Percentiles rank a stretch among this genome's conserved stretches.
Conservation (phyloP, 2,797 vertebrate species). For the Meda fulgida region DNA sequence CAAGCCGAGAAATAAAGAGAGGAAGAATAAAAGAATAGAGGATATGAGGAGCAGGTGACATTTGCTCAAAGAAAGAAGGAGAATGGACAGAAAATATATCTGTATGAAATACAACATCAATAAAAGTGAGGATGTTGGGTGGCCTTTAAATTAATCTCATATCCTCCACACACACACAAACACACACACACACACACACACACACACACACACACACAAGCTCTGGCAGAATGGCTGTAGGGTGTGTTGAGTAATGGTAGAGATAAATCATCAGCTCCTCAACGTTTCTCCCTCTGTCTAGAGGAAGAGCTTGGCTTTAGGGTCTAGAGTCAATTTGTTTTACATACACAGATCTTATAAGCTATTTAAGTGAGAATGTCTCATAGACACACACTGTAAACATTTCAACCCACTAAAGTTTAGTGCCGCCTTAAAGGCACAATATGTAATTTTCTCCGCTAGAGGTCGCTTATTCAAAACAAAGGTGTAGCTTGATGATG, state of each 20-base stretch:
- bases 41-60: slow-evolving; percentile 37
- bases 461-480: too few relatives aligned
- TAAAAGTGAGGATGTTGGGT: slow-evolving; percentile 23
- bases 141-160: slow-evolving; percentile 45
- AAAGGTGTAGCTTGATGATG: too few relatives aligned
- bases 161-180: slow-evolving; percentile 40
- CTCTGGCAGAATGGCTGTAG: slow-evolving; percentile 37
- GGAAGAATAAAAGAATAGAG: slow-evolving; percentile 21
- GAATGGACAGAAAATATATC: slow-evolving; percentile 27
- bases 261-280: slow-evolving; percentile 54
- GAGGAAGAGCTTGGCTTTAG: slow-evolving; percentile 43
- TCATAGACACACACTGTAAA: slow-evolving; percentile 15
- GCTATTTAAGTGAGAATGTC: not conserved
- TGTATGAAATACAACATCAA: slow-evolving; percentile 42
- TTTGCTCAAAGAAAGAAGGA: slow-evolving; percentile 8
- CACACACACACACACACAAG: slow-evolving; percentile 3
- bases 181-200: slow-evolving; percentile 26
- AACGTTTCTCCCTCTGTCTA: slow-evolving; percentile 33
- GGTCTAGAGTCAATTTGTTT: slow-evolving; percentile 13
- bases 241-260: slow-evolving; percentile 49
- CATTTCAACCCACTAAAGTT: slow-evolving; percentile 7
- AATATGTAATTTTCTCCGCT: too few relatives aligned
- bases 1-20: slow-evolving; percentile 31
- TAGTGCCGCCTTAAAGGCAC: not conserved
- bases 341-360: slow-evolving; percentile 20